phyloP scores from a whole-genome alignment of 2,888 invertebrate genomes.

The Drosophila recens region DNA sequence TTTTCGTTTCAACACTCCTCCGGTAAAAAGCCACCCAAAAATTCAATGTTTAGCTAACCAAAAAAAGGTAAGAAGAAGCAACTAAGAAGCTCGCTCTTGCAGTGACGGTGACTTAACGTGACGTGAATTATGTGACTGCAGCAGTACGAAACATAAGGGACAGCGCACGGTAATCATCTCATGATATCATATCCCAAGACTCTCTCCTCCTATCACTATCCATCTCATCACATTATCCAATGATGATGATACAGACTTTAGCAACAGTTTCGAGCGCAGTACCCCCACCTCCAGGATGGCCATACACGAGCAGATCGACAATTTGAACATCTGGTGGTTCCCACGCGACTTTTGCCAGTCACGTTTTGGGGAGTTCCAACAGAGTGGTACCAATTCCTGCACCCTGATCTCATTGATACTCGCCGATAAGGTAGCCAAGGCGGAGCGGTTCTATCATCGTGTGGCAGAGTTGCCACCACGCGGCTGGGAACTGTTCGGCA shows the following conservation, averaged over 20 bases:
- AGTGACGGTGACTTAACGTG: constrained; percentile 45
- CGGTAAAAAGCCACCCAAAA: constrained; percentile 60
- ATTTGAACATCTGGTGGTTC: constrained; percentile 86
- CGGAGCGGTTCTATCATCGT: constrained; percentile 64
- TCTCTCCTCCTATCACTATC: neutral
- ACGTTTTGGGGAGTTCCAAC: constrained; percentile 86
- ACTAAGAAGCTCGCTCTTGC: constrained; percentile 45
- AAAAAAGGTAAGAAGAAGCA: constrained; percentile 1
- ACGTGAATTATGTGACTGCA: constrained; percentile 72
- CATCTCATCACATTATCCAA: neutral
- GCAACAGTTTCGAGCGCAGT: constrained; percentile 42
- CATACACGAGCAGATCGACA: constrained; percentile 75
- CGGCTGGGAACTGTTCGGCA: constrained; percentile 86
- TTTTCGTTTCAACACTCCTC: constrained; percentile 66
- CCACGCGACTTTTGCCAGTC: constrained; percentile 87
- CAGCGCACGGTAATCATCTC: constrained; percentile 59
- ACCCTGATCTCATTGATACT: constrained; percentile 88
- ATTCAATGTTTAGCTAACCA: constrained; percentile 72
- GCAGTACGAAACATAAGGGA: constrained; percentile 38
- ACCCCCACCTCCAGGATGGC: constrained; percentile 65
- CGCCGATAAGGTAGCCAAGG: constrained; percentile 85
- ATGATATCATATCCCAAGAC: neutral
- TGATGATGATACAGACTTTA: constrained; percentile 26
- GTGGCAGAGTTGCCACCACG: constrained; percentile 73
- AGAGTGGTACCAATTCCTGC: constrained; percentile 87